Evolutionary conservation across 2,113 vertebrate species (phyloP).

Genomic region (Motacilla tschutschensis): DNA sequence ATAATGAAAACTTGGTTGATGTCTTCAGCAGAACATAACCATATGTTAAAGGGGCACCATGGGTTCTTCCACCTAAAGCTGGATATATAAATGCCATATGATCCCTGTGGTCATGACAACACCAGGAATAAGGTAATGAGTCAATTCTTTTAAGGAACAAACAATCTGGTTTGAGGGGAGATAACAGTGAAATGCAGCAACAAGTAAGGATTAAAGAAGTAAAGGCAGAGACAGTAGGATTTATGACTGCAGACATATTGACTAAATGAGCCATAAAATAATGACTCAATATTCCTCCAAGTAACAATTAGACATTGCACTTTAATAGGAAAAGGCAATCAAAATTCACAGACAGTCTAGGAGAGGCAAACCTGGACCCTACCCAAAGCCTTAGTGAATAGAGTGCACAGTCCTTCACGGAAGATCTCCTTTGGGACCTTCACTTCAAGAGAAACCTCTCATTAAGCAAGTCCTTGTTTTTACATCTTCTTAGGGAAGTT

Average conservation of each 20-base stretch:
- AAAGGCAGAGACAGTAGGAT: neutral
- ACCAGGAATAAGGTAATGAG: neutral
- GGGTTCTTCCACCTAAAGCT: neutral
- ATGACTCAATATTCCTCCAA: neutral
- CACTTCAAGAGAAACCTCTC: neutral
- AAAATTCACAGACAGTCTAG: neutral
- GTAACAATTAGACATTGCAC: neutral
- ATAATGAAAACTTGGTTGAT: neutral
- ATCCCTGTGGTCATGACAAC: neutral
- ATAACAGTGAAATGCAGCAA: neutral
- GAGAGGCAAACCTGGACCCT: neutral
- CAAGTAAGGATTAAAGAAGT: neutral
- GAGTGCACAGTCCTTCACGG: neutral
- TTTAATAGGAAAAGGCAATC: neutral
- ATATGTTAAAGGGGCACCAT: neutral
- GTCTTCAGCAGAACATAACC: neutral
- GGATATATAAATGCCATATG: neutral
- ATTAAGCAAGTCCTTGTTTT: neutral
- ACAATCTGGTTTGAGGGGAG: neutral
- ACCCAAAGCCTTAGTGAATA: neutral
- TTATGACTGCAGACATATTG: neutral
- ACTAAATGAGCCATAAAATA: neutral
- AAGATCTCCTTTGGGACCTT: neutral
- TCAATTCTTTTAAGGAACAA: neutral
- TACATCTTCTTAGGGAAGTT: neutral